phyloP scores from a whole-genome alignment of 2,888 invertebrate species.

The Deilephila elpenor region DNA sequence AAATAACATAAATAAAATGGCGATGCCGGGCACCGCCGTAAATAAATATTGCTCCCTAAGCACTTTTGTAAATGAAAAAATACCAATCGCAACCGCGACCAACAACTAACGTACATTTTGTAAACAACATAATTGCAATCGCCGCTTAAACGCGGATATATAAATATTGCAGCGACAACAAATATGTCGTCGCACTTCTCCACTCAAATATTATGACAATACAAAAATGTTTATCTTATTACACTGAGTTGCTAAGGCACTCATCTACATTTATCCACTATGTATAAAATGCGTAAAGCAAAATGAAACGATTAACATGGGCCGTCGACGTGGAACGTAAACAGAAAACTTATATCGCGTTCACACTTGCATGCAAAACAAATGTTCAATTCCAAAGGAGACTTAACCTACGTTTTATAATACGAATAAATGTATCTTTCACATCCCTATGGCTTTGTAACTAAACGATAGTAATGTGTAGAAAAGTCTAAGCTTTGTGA shows the following conservation, averaged over 20 bases:
- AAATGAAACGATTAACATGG: constrained; percentile 54
- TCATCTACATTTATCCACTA: constrained; percentile 78
- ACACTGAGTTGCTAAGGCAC: constrained; percentile 83
- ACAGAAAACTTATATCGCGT: constrained; percentile 65
- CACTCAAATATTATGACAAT: constrained; percentile 44
- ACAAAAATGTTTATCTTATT: constrained; percentile 55
- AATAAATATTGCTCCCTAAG: constrained; percentile 54
- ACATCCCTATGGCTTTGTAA: constrained; percentile 74
- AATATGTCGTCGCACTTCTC: constrained; percentile 4
- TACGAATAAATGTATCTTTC: constrained; percentile 79
- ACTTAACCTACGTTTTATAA: constrained; percentile 76
- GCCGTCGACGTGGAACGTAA: constrained; percentile 52
- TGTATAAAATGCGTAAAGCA: constrained; percentile 71
- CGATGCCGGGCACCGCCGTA: constrained; percentile 47
- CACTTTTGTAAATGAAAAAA: constrained; percentile 43
- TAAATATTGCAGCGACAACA: constrained; percentile 30
- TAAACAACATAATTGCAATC: constrained; percentile 45
- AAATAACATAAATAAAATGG: constrained; percentile 67
- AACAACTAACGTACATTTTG: constrained; percentile 36
- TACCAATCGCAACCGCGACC: constrained; percentile 34
- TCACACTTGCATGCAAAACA: constrained; percentile 75
- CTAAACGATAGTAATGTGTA: constrained; percentile 58
- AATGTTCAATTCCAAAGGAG: constrained; percentile 78
- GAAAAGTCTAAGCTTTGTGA: constrained; percentile 65
- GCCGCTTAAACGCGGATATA: constrained; percentile 45